Base-by-base conservation (phyloP, 2,113 vertebrate species). In the Amphilophus citrinellus region DNA sequence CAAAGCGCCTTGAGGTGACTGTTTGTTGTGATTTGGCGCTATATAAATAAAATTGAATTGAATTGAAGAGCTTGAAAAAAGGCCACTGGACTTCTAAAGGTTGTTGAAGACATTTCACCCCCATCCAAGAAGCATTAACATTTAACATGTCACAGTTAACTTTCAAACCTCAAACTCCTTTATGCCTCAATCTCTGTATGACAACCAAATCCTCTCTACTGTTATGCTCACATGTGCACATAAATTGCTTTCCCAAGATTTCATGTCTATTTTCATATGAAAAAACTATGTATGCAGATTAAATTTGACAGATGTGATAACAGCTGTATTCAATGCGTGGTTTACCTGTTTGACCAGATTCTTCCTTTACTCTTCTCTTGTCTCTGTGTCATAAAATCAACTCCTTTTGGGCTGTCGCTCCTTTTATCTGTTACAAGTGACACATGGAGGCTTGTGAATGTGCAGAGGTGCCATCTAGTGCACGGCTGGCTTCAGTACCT, bases 401-500 rank as follows among this genome's bases (percentile, higher is more conserved):
- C 7, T 61, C 22, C 20, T 80, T 17, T 2, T 32, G 17, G 32
- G 57, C 30, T 18, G 30, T 20, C n/a, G 7, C 8, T 77, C 53
- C 61, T 57, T 61, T 30, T 77, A 35, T 37, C 47, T 24, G 9
- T 62, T 68, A 60, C 20, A 61, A 5, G 53, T 60, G 60, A 15
- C 75, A 56, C 15, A 42, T 66, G 44, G 17, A 75, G 18, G 11
- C 61, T 22, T 1, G 39, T 17, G 35, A 47, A n/a, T 61, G 85
- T 9, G 9, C 79, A 63, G 30, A 90, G 61, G 58, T 90, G 87
- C 91, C 90, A 91, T 88, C 88, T 92, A 87, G 87, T 84, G 87
- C 71, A 56, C 68, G 37, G 50, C 6, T 61, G 47, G 17, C 15
- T 32, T 32, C 4, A 61, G 60, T 27, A 79, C 68, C 15, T 13